Base-by-base conservation (phyloP, 2,797 vertebrate species). In the Podargus strigoides region DNA sequence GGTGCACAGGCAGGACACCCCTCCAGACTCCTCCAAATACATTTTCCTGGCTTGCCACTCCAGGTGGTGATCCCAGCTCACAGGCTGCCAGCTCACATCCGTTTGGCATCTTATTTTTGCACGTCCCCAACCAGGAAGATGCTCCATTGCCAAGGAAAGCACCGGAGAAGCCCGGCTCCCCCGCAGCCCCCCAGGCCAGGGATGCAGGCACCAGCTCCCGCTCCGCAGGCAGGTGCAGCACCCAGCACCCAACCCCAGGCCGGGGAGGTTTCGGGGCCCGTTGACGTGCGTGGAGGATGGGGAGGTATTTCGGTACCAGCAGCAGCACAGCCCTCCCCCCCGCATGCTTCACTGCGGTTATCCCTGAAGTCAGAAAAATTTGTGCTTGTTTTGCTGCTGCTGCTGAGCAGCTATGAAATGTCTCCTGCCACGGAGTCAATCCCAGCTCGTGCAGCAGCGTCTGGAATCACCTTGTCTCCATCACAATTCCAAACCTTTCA, bases 331-430 rank as follows among this genome's bases (percentile, higher is more conserved):
- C 78, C 79, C 24, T 36, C 34, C 64, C 66, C 19, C 78, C 19
- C 44, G 4, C 49, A 46, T 44, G 75, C 77, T 81, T 94, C 89
- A 69, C 76, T 94, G 76, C 90, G 73, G 75, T 69, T 86, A 87
- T 64, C 90, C 91, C 81, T 47, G 17, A 89, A 93, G 83, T 93
- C 75, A 91, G 66, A 64, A 83, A 84, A 76, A 93, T 47, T 83
- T 53, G 39, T 90, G 87, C 93, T 87, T 93, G 80, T 85, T 91
- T 95, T 91, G 2, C 85, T 74, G 89, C 75, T 44, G 73, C 93
- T 85, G 87, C 74, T 30, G 75, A 83, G 85, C 55, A 72, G 91
- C 93, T 83, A 74, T 0, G 90, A 93, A 96, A 96, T 58, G 73
- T 63, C 94, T 94, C 93, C 88, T 55, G 60, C 64, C 87, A 73